Evolutionary conservation across 2,888 invertebrate species (phyloP).

Genomic region (Alitta virens): DNA sequence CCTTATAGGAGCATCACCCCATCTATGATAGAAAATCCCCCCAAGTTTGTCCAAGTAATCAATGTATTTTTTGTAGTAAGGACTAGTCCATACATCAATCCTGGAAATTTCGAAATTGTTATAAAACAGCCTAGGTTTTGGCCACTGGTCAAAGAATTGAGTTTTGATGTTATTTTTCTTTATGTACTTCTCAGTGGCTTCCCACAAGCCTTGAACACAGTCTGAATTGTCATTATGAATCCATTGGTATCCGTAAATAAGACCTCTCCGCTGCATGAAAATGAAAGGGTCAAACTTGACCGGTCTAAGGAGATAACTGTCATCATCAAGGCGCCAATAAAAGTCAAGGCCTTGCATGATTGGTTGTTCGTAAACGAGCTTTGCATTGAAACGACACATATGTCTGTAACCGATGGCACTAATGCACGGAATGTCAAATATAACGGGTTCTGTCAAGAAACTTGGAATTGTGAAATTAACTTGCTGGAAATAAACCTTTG

Average conservation of each 20-base stretch:
- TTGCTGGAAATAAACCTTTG: constrained; percentile 25
- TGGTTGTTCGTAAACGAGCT: constrained; percentile 24
- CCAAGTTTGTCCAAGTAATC: constrained; percentile 28
- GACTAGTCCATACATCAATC: constrained; percentile 22
- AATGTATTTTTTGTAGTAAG: constrained; percentile 22
- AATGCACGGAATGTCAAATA: constrained; percentile 15
- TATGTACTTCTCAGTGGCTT: constrained; percentile 21
- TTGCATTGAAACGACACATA: constrained; percentile 33
- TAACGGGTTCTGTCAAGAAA: constrained; percentile 18
- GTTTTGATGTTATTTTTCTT: constrained; percentile 10
- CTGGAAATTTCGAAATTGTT: constrained; percentile 33
- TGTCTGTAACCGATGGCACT: constrained; percentile 27
- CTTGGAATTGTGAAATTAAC: constrained; percentile 22
- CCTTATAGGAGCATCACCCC: constrained; percentile 5
- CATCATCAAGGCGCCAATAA: constrained; percentile 32
- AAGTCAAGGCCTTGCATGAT: constrained; percentile 27
- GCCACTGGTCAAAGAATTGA: constrained; percentile 23
- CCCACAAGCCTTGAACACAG: constrained; percentile 27
- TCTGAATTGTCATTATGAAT: constrained; percentile 9
- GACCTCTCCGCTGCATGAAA: constrained; percentile 18
- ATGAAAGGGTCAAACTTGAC: constrained; percentile 29
- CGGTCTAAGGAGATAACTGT: constrained; percentile 21
- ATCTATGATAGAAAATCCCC: constrained; percentile 23
- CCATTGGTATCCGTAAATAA: constrained; percentile 28
- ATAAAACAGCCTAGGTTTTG: constrained; percentile 21